These are phyloP conservation scores for Ceratitis capitata DNA, from an alignment of 1,140 invertebrate species.

Conservation along the genomic window DNA sequence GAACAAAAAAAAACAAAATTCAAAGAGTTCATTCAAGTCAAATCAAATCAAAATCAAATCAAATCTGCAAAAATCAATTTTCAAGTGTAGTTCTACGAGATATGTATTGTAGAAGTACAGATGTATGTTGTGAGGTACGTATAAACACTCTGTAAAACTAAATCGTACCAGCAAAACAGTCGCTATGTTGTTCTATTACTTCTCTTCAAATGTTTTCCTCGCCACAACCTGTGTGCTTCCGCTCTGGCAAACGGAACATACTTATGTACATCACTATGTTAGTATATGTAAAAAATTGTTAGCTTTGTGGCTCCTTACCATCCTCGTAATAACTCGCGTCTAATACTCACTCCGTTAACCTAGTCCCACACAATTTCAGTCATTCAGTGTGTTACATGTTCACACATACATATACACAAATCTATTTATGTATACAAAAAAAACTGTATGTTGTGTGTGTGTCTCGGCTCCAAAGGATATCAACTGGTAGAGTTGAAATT, in stretches of 20 bases:
- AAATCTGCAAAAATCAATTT: background rate
- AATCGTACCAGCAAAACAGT: background rate
- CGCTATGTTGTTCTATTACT: background rate
- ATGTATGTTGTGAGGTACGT: no score
- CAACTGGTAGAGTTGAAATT: background rate
- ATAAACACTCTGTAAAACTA: background rate
- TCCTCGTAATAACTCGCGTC: background rate
- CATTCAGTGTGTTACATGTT: background rate
- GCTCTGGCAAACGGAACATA: background rate
- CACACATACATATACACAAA: background rate
- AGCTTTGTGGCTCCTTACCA: background rate
- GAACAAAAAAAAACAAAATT: no score
- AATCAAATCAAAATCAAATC: no score
- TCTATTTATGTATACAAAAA: background rate
- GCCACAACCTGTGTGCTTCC: conserved; percentile 33
- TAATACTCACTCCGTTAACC: background rate
- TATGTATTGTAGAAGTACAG: no score
- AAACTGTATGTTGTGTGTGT: background rate
- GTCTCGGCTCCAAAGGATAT: background rate
- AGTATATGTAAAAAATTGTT: background rate
- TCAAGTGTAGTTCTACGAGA: conserved; percentile 7
- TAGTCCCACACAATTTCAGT: background rate
- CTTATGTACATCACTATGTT: background rate
- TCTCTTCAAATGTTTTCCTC: background rate
- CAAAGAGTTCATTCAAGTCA: background rate